Evolutionary conservation across 2,113 vertebrate species (phyloP).

Genomic region (Lagopus leucura): DNA sequence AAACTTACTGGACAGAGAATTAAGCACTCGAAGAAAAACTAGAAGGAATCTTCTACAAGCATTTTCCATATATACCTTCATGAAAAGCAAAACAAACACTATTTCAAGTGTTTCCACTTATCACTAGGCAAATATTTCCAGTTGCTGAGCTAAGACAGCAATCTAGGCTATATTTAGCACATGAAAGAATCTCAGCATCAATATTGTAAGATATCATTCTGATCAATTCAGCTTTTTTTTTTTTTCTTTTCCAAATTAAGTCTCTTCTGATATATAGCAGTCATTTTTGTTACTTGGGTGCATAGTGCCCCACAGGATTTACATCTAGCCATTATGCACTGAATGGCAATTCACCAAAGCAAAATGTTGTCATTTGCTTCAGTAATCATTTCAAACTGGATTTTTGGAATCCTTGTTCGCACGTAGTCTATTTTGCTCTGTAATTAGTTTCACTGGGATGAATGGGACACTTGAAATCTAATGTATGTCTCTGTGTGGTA

Average conservation of each 20-base stretch:
- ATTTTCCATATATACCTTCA: not conserved
- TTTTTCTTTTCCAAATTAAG: not conserved
- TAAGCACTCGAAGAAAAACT: not conserved
- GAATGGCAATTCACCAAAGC: not conserved
- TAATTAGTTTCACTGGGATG: slow-evolving; percentile 21
- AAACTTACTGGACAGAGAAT: not conserved
- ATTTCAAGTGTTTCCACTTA: not conserved
- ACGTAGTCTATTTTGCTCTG: slow-evolving; percentile 21
- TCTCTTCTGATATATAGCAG: not conserved
- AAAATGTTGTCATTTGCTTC: slow-evolving; percentile 21
- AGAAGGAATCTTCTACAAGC: not conserved
- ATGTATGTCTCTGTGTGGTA: slow-evolving; percentile 39
- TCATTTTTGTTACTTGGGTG: not conserved
- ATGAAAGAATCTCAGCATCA: not conserved
- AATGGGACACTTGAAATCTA: slow-evolving; percentile 44
- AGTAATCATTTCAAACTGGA: not conserved
- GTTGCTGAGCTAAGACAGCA: not conserved
- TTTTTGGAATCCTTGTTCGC: slow-evolving; percentile 11
- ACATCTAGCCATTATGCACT: not conserved
- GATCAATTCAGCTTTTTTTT: not conserved
- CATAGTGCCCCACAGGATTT: not conserved
- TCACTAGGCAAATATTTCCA: not conserved
- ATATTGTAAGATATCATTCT: not conserved
- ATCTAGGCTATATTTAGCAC: not conserved
- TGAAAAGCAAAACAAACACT: not conserved